Percentiles rank a stretch among this genome's conserved stretches.
Evolutionary conservation across 1,140 invertebrate species (phyloP).

Genomic region (Harlomillsia oculata): DNA sequence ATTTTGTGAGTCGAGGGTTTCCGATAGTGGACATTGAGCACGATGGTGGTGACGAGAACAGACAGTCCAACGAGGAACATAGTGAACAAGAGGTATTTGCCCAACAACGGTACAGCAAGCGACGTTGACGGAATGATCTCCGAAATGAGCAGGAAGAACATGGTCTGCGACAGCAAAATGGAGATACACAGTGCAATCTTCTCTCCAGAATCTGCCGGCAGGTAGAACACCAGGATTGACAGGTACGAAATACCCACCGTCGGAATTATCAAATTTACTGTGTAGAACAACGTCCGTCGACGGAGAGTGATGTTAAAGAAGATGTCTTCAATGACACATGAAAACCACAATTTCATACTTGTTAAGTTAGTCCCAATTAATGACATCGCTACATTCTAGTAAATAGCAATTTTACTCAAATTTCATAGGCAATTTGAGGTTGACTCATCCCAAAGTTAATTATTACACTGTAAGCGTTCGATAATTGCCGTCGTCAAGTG

Average conservation of each 20-base stretch:
- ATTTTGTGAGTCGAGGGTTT: conserved; percentile 97
- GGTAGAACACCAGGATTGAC: conserved; percentile 88
- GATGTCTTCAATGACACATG: conserved; percentile 59
- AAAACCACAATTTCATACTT: too few species aligned
- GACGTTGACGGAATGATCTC: conserved; percentile 99
- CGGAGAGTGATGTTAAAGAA: conserved; percentile 96
- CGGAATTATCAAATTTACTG: conserved; percentile 88
- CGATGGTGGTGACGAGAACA: conserved; percentile 92
- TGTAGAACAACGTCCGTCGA: conserved; percentile 90
- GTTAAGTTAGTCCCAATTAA: too few species aligned
- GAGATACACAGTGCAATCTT: conserved; percentile 98
- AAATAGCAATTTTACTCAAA: too few species aligned
- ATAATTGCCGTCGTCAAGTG: too few species aligned
- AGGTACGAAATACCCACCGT: conserved; percentile 87
- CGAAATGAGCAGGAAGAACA: conserved; percentile 96
- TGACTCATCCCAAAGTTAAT: too few species aligned
- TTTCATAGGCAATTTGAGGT: too few species aligned
- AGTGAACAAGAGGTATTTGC: conserved; percentile 97
- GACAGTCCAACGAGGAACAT: conserved; percentile 95
- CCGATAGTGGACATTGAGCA: conserved; percentile 97
- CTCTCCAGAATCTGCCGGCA: conserved; percentile 96
- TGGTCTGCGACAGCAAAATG: conserved; percentile 95
- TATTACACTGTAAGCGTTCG: too few species aligned
- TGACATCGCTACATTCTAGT: too few species aligned
- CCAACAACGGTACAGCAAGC: conserved; percentile 85